Evolutionary conservation across 2,888 invertebrate species (phyloP).

Genomic region (Drosophila monieri): DNA sequence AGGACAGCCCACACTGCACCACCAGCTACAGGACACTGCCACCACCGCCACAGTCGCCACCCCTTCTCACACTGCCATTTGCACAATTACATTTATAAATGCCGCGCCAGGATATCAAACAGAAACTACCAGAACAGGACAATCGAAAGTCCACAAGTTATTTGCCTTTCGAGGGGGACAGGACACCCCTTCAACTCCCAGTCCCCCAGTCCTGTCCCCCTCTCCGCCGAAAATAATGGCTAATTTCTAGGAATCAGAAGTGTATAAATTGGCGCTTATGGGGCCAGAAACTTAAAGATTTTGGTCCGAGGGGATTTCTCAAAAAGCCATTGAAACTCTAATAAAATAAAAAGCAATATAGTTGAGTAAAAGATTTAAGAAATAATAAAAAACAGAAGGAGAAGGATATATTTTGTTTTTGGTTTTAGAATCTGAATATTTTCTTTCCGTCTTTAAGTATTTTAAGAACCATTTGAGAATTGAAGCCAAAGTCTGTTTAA

Average conservation of each 20-base stretch:
- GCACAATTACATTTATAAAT: slow-evolving; percentile 76
- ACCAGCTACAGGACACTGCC: slow-evolving; percentile 1
- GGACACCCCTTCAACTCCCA: neutral
- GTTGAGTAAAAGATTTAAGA: neutral
- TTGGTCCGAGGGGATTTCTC: neutral
- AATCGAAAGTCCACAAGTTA: slow-evolving; percentile 25
- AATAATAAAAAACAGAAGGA: too few relatives aligned
- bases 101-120: slow-evolving; percentile 61
- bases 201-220: too few relatives aligned
- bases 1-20: slow-evolving; percentile 7
- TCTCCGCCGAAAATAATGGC: neutral
- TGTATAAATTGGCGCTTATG: slow-evolving; percentile 12
- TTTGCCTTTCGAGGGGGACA: neutral
- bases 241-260: slow-evolving; percentile 4
- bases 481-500: too few relatives aligned
- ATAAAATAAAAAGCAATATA: neutral
- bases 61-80: slow-evolving; percentile 47
- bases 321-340: neutral
- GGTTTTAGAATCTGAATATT: too few relatives aligned
- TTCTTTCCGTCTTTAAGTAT: too few relatives aligned
- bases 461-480: too few relatives aligned
- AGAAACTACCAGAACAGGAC: slow-evolving; percentile 27
- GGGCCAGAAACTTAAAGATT: neutral
- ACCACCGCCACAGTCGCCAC: slow-evolving; percentile 10
- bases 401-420: too few relatives aligned